Conservation (phyloP, 2,888 invertebrate genomes). For the Odontothrips loti region DNA sequence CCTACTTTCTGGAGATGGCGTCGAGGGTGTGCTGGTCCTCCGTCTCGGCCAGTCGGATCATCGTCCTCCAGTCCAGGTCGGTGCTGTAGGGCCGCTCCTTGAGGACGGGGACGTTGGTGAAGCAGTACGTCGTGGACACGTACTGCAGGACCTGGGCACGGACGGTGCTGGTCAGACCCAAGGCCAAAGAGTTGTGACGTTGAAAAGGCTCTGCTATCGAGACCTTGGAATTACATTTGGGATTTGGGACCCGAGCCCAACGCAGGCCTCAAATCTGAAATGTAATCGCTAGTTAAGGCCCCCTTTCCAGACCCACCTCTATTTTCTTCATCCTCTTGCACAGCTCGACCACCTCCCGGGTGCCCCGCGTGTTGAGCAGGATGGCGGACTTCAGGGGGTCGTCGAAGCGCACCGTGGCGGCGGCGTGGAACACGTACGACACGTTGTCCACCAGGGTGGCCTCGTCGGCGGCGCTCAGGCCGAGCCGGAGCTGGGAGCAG, state of each 20-base stretch:
- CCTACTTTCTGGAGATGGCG: not conserved
- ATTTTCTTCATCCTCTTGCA: not conserved
- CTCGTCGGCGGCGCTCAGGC: not conserved
- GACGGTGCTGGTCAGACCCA: no score
- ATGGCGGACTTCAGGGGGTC: not conserved
- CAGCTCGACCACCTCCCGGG: not conserved
- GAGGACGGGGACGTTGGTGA: conserved; percentile 11
- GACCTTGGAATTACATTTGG: no score
- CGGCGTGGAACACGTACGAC: conserved; percentile 23
- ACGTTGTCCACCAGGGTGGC: conserved; percentile 7
- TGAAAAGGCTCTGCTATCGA: no score
- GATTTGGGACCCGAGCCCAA: no score
- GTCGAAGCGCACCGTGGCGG: conserved; percentile 19
- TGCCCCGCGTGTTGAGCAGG: conserved; percentile 1
- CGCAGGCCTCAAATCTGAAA: no score
- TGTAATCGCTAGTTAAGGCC: no score
- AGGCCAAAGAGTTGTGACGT: no score
- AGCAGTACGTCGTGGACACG: conserved; percentile 13
- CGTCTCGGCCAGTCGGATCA: not conserved
- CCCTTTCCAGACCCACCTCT: not conserved
- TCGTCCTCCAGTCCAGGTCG: not conserved
- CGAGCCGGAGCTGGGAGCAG: not conserved
- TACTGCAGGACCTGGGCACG: not conserved
- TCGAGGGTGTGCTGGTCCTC: not conserved
- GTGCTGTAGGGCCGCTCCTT: not conserved